A percentile compares a stretch with the other conserved stretches of the same genome.
Evolutionary conservation across 2,113 vertebrate genomes (phyloP).

Genomic region (rabbit (Oryctolagus cuniculus)): DNA sequence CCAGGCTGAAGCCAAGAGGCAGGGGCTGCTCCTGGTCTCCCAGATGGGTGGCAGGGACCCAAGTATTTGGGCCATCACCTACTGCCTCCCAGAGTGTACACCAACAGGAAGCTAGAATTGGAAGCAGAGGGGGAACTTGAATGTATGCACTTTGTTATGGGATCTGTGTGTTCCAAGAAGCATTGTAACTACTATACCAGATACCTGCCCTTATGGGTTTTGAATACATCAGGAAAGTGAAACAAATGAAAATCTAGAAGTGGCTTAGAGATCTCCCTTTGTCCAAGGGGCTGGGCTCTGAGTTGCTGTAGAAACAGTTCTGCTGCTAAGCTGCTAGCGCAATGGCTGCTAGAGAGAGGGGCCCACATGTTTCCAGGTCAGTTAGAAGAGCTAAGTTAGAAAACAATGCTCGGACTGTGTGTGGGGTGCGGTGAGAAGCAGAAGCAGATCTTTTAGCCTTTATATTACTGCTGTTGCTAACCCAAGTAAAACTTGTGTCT

Average conservation of each 20-base stretch:
- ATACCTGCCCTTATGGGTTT: too few species aligned
- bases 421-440: neutral
- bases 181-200: too few species aligned
- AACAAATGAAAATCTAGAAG: slow-evolving; percentile 11
- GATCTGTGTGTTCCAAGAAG: too few species aligned
- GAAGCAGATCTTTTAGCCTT: neutral
- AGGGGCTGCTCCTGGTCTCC: too few species aligned
- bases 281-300: neutral
- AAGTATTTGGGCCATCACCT: too few species aligned
- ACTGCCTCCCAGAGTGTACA: too few species aligned
- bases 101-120: too few species aligned
- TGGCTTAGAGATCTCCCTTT: neutral
- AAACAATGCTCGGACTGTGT: neutral
- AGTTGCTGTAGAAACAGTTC: neutral
- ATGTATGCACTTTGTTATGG: too few species aligned
- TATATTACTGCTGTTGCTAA: neutral
- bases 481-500: neutral
- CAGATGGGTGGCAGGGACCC: too few species aligned
- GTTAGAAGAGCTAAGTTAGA: neutral
- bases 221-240: slow-evolving; percentile 52
- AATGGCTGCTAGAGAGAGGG: neutral
- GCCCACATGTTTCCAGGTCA: neutral
- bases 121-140: too few species aligned
- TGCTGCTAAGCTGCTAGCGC: neutral
- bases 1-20: too few species aligned